These are phyloP conservation scores for Pardosa pseudoannulata DNA, from an alignment of 2,888 invertebrate species.

Conservation along the genomic window DNA sequence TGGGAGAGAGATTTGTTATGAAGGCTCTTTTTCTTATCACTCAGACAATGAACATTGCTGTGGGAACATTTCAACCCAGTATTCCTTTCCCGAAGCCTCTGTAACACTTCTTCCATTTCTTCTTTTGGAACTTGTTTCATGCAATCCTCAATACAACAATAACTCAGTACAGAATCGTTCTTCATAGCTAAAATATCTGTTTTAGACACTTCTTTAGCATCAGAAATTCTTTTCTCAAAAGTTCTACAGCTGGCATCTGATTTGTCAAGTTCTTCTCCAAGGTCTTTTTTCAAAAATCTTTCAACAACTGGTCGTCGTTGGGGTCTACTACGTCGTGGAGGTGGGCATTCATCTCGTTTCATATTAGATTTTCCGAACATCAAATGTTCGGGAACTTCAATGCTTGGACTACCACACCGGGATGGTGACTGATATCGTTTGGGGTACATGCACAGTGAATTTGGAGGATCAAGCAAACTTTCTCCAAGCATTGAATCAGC, in stretches of 20 bases:
- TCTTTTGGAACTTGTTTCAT: slow-evolving; percentile 40
- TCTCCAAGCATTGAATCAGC: slow-evolving; percentile 76
- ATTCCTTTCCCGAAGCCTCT: slow-evolving; percentile 33
- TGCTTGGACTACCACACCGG: slow-evolving; percentile 76
- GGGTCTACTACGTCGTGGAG: slow-evolving; percentile 82
- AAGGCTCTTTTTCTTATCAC: slow-evolving; percentile 5
- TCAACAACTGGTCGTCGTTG: slow-evolving; percentile 85
- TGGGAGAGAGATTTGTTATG: slow-evolving; percentile 10
- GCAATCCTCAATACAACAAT: slow-evolving; percentile 30
- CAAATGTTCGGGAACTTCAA: slow-evolving; percentile 77
- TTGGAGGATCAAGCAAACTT: slow-evolving; percentile 78
- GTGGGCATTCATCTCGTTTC: slow-evolving; percentile 72
- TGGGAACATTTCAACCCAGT: background rate
- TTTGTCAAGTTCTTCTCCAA: slow-evolving; percentile 17
- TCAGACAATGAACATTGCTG: background rate
- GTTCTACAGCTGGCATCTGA: slow-evolving; percentile 4
- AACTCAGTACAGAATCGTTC: slow-evolving; percentile 21
- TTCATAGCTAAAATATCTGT: slow-evolving; percentile 27
- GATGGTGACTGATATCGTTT: slow-evolving; percentile 77
- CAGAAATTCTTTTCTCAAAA: slow-evolving; percentile 11
- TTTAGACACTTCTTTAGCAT: background rate
- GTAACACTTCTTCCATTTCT: slow-evolving; percentile 58
- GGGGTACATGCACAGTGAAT: slow-evolving; percentile 75
- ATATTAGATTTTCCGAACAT: slow-evolving; percentile 74
- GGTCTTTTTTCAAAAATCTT: slow-evolving; percentile 83